Evolutionary conservation across 2,888 invertebrate genomes (phyloP).

Genomic region (Parapristionchus giblindavisi): DNA sequence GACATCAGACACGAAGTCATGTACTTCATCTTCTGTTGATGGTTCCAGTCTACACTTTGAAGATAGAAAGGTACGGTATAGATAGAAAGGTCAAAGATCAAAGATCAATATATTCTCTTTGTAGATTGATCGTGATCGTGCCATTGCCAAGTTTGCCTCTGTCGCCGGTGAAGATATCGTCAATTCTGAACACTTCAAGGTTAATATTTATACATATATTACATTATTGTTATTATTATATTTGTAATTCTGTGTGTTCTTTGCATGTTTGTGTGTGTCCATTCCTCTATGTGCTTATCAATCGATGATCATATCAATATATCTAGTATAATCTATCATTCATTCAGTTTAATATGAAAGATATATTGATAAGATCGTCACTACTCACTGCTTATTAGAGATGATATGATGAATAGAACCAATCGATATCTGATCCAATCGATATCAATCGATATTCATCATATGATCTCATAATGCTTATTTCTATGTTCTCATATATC

Average conservation of each 20-base stretch:
- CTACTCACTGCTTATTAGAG: no score
- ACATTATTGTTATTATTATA: not conserved
- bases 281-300: no score
- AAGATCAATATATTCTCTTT: not conserved
- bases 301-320: no score
- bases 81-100: not conserved
- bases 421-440: not conserved
- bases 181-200: conserved; percentile 42
- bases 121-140: conserved; percentile 34
- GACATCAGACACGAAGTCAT: conserved; percentile 30
- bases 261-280: not conserved
- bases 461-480: not conserved
- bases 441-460: not conserved
- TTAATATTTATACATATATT: not conserved
- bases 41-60: conserved; percentile 28
- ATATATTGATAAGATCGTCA: no score
- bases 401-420: no score
- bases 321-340: no score
- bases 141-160: conserved; percentile 23
- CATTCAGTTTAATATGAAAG: no score
- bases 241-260: not conserved
- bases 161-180: conserved; percentile 34
- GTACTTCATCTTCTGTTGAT: conserved; percentile 35
- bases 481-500: not conserved
- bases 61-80: conserved; percentile 25